Conservation (phyloP, 2,888 invertebrate species). For the Leptinotarsa juncta region DNA sequence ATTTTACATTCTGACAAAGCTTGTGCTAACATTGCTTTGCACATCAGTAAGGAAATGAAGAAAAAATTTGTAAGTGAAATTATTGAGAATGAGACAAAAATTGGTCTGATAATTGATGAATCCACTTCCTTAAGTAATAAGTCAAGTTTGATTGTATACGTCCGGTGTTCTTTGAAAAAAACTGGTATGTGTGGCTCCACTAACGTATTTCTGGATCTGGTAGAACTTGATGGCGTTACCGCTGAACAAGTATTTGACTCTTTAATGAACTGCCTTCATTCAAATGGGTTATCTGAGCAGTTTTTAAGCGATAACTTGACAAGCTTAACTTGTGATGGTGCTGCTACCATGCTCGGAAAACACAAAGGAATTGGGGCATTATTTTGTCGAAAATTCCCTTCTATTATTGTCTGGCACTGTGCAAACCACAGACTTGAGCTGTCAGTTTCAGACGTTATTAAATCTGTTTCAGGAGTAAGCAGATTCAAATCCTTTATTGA, state of each 20-base stretch:
- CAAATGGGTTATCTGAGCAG: no score
- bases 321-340: neutral
- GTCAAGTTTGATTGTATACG: conserved; percentile 23
- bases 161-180: conserved; percentile 18
- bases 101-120: conserved; percentile 16
- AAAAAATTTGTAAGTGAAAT: neutral
- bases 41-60: conserved; percentile 9
- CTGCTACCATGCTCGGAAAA: neutral
- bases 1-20: neutral
- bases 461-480: neutral
- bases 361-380: neutral
- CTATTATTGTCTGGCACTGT: neutral
- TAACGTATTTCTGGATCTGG: neutral
- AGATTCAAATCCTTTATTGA: neutral
- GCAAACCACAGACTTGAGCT: neutral
- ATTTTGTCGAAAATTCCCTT: neutral
- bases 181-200: conserved; percentile 21
- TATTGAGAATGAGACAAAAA: conserved; percentile 8
- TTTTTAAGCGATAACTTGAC: no score
- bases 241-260: no score
- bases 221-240: no score
- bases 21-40: neutral
- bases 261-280: no score
- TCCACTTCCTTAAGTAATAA: neutral
- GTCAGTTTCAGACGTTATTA: neutral